Conservation (phyloP, 2,888 invertebrate genomes). For the Nemoura dubitans region DNA sequence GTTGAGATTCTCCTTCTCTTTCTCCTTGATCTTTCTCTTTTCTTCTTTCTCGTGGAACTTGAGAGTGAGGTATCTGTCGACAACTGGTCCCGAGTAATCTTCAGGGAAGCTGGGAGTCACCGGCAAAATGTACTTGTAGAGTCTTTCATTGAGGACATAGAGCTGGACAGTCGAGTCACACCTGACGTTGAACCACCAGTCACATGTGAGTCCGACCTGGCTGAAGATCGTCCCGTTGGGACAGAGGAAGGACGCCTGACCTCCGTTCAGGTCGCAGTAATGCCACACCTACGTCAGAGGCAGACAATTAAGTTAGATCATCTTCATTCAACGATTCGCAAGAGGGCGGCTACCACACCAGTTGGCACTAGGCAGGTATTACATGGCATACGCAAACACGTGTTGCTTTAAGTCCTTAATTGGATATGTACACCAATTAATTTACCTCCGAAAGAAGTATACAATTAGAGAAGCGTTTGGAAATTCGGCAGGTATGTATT, state of each 20-base stretch:
- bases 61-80: slow-evolving; percentile 83
- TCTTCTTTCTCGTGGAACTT: slow-evolving; percentile 86
- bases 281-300: slow-evolving; percentile 79
- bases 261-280: slow-evolving; percentile 89
- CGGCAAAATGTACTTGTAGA: slow-evolving; percentile 88
- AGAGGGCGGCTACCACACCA: too few relatives aligned
- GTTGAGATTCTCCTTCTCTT: slow-evolving; percentile 59
- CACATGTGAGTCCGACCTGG: slow-evolving; percentile 87
- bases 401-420: neutral
- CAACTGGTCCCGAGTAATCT: slow-evolving; percentile 87
- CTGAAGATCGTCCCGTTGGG: slow-evolving; percentile 92
- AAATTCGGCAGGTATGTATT: neutral
- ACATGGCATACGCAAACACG: too few relatives aligned
- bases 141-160: slow-evolving; percentile 86
- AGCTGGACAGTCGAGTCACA: slow-evolving; percentile 84
- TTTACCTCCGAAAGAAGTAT: neutral
- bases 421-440: neutral
- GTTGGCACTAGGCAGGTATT: too few relatives aligned
- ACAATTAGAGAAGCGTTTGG: neutral
- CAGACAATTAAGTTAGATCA: slow-evolving; percentile 44
- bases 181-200: slow-evolving; percentile 94
- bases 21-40: slow-evolving; percentile 54
- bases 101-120: slow-evolving; percentile 89
- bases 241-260: slow-evolving; percentile 88
- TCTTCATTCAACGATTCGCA: too few relatives aligned